phyloP scores from a whole-genome alignment of 2,113 vertebrate species.

The Lagenorhynchus albirostris region DNA sequence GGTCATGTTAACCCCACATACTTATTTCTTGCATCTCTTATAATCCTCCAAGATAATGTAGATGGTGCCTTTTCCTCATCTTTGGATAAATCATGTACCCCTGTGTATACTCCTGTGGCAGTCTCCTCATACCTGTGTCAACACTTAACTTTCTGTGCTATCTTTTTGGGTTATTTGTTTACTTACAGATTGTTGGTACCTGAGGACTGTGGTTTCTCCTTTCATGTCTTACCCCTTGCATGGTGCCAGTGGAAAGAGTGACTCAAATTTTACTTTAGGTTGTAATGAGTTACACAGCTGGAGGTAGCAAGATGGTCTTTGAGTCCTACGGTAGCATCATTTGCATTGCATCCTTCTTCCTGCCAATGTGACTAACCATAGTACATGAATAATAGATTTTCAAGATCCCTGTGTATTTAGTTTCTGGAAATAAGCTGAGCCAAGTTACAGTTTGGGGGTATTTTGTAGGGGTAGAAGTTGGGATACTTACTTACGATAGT shows the following conservation, averaged over 20 bases:
- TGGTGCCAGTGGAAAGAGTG: not conserved
- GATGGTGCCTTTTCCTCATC: not conserved
- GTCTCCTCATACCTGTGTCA: not conserved
- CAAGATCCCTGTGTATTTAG: not conserved
- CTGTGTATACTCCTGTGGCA: not conserved
- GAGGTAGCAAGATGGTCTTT: not conserved
- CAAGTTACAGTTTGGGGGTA: not conserved
- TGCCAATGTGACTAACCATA: not conserved
- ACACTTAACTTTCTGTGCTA: not conserved
- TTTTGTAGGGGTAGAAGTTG: not conserved
- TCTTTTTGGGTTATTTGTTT: not conserved
- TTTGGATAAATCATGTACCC: not conserved
- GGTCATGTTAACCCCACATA: not conserved
- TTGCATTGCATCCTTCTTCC: not conserved
- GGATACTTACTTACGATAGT: not conserved
- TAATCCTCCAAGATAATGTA: not conserved
- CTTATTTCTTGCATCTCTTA: not conserved
- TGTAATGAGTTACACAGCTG: not conserved
- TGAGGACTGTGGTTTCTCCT: not conserved
- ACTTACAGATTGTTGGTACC: not conserved
- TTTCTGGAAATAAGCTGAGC: not conserved
- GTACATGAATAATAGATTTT: not conserved
- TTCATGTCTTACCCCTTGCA: not conserved
- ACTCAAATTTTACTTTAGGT: not conserved
- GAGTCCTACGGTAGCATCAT: not conserved